Percentiles rank a stretch among this genome's conserved stretches.
phyloP scores from a whole-genome alignment of 1,140 invertebrate species.

The Drosophila funebris region DNA sequence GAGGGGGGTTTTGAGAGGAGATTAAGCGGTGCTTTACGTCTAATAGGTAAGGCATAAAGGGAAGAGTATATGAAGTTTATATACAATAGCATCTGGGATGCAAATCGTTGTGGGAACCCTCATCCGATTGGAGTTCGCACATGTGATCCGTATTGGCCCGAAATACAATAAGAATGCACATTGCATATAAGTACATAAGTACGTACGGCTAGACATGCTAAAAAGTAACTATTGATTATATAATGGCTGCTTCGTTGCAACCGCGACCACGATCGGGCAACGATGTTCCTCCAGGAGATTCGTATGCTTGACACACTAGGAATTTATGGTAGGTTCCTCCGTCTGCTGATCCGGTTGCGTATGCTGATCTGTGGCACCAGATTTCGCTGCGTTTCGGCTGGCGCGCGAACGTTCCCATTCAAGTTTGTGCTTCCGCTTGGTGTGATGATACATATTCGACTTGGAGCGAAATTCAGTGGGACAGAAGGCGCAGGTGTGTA shows the following conservation, averaged over 20 bases:
- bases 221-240: conserved; percentile 47
- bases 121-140: neutral
- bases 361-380: neutral
- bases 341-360: conserved; percentile 27
- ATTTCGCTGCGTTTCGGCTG: conserved; percentile 58
- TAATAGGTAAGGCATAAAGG: conserved; percentile 28
- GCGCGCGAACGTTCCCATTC: conserved; percentile 72
- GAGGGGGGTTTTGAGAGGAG: neutral
- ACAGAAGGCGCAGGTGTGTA: conserved; percentile 82
- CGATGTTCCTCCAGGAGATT: neutral
- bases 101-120: neutral
- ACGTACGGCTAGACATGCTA: conserved; percentile 30
- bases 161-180: conserved; percentile 14
- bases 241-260: neutral
- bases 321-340: conserved; percentile 14
- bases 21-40: conserved; percentile 22
- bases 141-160: neutral
- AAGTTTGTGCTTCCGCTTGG: conserved; percentile 73
- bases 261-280: neutral
- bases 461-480: conserved; percentile 77
- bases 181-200: conserved; percentile 28
- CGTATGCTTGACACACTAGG: conserved; percentile 8
- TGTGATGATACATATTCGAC: conserved; percentile 83
- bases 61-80: conserved; percentile 14
- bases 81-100: conserved; percentile 29